Conservation (phyloP, 2,113 vertebrate genomes). For the Eretmochelys imbricata region DNA sequence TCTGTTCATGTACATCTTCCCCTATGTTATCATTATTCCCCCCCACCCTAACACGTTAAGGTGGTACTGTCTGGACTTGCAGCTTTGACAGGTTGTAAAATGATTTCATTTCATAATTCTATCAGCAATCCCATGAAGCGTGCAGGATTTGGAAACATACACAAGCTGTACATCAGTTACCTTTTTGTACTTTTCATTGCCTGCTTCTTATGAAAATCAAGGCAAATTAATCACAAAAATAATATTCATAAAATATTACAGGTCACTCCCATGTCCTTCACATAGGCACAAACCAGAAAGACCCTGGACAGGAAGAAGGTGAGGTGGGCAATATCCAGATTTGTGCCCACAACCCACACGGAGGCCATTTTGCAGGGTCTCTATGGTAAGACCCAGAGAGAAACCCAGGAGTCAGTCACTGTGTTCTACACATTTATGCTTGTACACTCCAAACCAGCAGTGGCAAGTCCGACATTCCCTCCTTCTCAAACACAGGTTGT, state of each 20-base stretch:
- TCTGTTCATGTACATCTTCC: background rate
- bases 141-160: background rate
- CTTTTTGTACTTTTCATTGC: background rate
- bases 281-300: background rate
- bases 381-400: background rate
- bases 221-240: background rate
- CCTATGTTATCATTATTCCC: background rate
- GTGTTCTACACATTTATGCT: background rate
- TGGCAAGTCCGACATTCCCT: rapidly evolving
- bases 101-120: background rate
- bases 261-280: background rate
- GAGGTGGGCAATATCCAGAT: background rate
- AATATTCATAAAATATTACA: background rate
- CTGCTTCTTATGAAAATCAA: background rate
- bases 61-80: background rate
- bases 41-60: background rate
- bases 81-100: no score
- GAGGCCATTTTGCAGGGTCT: background rate
- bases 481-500: background rate
- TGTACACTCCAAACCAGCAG: rapidly evolving
- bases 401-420: background rate
- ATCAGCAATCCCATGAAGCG: background rate
- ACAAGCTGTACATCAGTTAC: background rate
- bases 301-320: background rate
- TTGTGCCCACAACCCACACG: rapidly evolving